Percentiles rank a stretch among this genome's conserved stretches.
These are phyloP conservation scores for Drosophila parthenogenetica DNA, from an alignment of 2,888 invertebrate genomes.

Conservation along the genomic window DNA sequence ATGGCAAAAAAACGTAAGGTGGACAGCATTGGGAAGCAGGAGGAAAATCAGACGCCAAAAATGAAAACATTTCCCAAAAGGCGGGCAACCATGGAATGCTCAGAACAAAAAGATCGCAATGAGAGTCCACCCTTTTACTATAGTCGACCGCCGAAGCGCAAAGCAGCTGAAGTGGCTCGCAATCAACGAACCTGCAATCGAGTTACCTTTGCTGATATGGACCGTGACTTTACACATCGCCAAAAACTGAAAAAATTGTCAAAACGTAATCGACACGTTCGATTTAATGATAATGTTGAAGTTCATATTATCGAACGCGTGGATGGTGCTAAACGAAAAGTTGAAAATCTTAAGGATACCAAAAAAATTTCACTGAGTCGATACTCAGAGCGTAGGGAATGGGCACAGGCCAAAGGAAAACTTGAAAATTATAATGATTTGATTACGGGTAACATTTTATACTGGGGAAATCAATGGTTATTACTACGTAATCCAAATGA, in stretches of 20 bases:
- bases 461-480: slow-evolving; percentile 90
- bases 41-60: not conserved
- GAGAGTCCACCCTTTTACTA: slow-evolving; percentile 8
- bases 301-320: slow-evolving; percentile 73
- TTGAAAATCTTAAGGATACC: slow-evolving; percentile 47
- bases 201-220: slow-evolving; percentile 78
- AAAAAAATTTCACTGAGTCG: slow-evolving; percentile 49
- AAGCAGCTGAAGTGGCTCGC: slow-evolving; percentile 44
- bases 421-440: slow-evolving; percentile 83
- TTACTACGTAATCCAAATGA: slow-evolving; percentile 86
- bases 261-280: slow-evolving; percentile 68
- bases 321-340: slow-evolving; percentile 55
- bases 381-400: slow-evolving; percentile 67
- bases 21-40: slow-evolving; percentile 1
- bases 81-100: slow-evolving; percentile 46
- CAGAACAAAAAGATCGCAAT: slow-evolving; percentile 38
- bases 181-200: slow-evolving; percentile 50
- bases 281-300: slow-evolving; percentile 67
- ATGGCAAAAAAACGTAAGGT: slow-evolving; percentile 46
- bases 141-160: slow-evolving; percentile 49
- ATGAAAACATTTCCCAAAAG: slow-evolving; percentile 6
- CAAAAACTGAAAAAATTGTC: slow-evolving; percentile 32
- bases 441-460: slow-evolving; percentile 87
- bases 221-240: slow-evolving; percentile 58
- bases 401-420: slow-evolving; percentile 49